Evolutionary conservation across 2,888 invertebrate species (phyloP).

Genomic region (Phymatocera aterrima): DNA sequence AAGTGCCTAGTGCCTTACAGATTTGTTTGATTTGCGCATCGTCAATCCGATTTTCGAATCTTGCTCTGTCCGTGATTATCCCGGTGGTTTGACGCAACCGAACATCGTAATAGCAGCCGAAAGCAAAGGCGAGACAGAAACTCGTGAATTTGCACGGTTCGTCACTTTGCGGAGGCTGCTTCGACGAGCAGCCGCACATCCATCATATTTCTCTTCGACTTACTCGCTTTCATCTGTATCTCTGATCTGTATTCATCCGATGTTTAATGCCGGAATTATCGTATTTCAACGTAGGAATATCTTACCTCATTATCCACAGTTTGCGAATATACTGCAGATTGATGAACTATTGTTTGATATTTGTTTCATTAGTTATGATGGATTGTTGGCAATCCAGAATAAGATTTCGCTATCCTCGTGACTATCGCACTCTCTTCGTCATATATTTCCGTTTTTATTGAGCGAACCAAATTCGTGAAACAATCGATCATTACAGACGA

Average conservation of each 20-base stretch:
- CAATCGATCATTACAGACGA: background rate
- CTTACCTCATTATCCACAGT: background rate
- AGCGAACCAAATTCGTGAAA: too few species aligned
- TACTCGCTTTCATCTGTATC: constrained; percentile 13
- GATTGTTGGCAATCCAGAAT: background rate
- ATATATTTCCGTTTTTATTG: too few species aligned
- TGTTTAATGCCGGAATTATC: constrained; percentile 13
- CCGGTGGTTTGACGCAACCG: background rate
- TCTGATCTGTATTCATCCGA: background rate
- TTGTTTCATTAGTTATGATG: background rate
- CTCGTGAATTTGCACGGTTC: constrained; percentile 10
- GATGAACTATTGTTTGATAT: background rate
- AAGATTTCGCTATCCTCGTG: background rate
- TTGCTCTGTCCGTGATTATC: background rate
- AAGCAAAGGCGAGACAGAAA: background rate
- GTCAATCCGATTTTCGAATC: background rate
- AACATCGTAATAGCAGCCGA: background rate
- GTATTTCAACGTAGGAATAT: background rate
- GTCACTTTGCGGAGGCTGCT: constrained; percentile 26
- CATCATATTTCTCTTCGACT: constrained; percentile 26
- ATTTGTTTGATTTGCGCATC: constrained; percentile 13
- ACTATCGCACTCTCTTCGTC: background rate
- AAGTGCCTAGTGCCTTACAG: background rate
- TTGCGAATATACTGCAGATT: background rate
- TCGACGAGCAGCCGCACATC: constrained; percentile 11